Conservation (phyloP, 2,797 vertebrate genomes). For the Lepus oiostolus region DNA sequence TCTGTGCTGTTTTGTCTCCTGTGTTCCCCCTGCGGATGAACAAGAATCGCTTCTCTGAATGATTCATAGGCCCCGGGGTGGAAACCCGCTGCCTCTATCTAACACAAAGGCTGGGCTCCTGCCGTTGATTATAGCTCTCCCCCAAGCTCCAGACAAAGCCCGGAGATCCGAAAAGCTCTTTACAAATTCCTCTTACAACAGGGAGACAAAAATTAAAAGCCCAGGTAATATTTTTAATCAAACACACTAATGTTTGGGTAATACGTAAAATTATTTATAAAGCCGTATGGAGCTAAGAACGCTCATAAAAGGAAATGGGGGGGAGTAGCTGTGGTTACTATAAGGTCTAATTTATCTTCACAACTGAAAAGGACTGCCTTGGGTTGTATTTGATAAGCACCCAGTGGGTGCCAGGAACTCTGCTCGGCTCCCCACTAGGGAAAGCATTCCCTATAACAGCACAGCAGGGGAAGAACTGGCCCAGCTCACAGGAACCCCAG, state of each 20-base stretch:
- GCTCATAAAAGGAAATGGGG: not conserved
- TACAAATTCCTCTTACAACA: conserved; percentile 55
- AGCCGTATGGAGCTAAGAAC: not conserved
- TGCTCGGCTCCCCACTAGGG: accelerated
- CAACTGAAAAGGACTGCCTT: not conserved
- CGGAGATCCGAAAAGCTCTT: conserved; percentile 51
- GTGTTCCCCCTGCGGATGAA: conserved; percentile 84
- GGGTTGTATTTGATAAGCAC: not conserved
- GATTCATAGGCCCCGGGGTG: conserved; percentile 83
- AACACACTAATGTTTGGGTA: conserved; percentile 51
- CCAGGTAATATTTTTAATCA: conserved; percentile 61
- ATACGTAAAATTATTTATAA: conserved; percentile 68
- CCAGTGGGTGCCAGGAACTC: not conserved
- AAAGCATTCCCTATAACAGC: not conserved
- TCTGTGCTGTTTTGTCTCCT: conserved; percentile 86
- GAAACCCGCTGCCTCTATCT: conserved; percentile 78
- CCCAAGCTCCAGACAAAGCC: conserved; percentile 6
- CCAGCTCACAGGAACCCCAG: not conserved
- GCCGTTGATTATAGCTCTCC: conserved; percentile 61
- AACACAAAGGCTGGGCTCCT: conserved; percentile 74
- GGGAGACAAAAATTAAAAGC: conserved; percentile 67
- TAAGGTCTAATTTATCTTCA: conserved; percentile 57
- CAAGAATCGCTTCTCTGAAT: conserved; percentile 85
- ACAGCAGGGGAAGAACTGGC: not conserved
- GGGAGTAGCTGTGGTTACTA: not conserved